These are phyloP conservation scores for Amyelois transitella DNA, from an alignment of 1,140 invertebrate genomes.

Conservation along the genomic window DNA sequence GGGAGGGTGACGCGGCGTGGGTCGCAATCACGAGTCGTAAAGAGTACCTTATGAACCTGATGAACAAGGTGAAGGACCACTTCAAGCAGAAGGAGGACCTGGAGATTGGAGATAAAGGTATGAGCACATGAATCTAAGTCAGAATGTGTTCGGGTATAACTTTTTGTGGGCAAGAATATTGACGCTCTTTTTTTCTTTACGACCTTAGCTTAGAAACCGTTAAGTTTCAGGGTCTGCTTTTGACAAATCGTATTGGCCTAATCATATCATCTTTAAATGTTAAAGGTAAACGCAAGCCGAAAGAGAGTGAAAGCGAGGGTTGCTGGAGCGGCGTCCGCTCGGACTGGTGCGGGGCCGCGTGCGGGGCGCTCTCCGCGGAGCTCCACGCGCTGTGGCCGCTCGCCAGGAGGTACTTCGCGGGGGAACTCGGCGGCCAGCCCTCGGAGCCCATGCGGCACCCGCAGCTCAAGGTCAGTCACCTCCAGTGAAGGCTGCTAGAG, in stretches of 20 bases:
- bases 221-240: background rate
- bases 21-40: constrained; percentile 89
- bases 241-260: background rate
- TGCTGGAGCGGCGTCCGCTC: constrained; percentile 32
- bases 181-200: background rate
- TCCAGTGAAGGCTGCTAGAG: background rate
- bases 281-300: constrained; percentile 30
- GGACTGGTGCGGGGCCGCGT: constrained; percentile 50
- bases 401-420: constrained; percentile 54
- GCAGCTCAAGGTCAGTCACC: constrained; percentile 40
- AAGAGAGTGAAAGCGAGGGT: constrained; percentile 25
- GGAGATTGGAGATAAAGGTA: constrained; percentile 61
- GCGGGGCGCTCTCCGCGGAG: constrained; percentile 49
- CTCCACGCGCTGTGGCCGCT: constrained; percentile 60
- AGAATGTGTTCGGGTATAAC: background rate
- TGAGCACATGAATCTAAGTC: background rate
- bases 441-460: constrained; percentile 28
- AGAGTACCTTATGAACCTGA: constrained; percentile 81
- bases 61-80: constrained; percentile 78
- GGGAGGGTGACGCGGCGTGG: constrained; percentile 93
- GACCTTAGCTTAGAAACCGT: background rate
- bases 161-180: background rate
- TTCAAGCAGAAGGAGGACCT: constrained; percentile 71
- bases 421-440: constrained; percentile 51
- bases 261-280: background rate